These are phyloP conservation scores for Ianthella basta DNA, from an alignment of 37 sponge, comb jelly and placozoan species.

Conservation along the genomic window DNA sequence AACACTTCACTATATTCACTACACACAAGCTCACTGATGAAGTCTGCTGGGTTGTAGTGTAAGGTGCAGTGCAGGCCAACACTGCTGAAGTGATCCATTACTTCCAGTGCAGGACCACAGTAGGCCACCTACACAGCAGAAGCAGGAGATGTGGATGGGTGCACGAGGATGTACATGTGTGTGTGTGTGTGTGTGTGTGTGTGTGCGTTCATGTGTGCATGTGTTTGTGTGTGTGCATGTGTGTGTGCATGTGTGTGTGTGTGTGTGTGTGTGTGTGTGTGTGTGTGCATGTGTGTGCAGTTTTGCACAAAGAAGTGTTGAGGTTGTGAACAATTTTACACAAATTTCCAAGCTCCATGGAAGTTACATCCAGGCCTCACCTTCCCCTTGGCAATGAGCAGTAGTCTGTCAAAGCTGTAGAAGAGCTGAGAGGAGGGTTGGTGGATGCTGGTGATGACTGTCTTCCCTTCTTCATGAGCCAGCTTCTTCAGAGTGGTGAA, in stretches of 20 bases:
- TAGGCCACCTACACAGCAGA: conserved; percentile 62
- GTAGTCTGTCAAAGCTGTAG: conserved; percentile 74
- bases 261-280: conserved; percentile 20
- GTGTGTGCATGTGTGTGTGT: conserved; percentile 29
- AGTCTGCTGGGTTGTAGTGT: conserved; percentile 91
- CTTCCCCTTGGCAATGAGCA: conserved; percentile 79
- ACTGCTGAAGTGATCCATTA: conserved; percentile 49
- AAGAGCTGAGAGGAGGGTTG: conserved; percentile 87
- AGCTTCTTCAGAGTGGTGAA: conserved; percentile 50
- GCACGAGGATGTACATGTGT: background rate
- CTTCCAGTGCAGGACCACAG: conserved; percentile 60
- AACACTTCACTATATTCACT: too few species aligned
- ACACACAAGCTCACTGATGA: conserved; percentile 51
- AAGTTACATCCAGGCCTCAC: background rate
- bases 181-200: background rate
- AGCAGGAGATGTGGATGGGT: background rate
- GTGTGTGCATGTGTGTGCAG: background rate
- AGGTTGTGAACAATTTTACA: background rate
- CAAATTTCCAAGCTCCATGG: background rate
- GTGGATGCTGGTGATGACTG: conserved; percentile 75
- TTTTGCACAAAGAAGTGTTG: background rate
- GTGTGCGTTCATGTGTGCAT: background rate
- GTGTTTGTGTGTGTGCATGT: too few species aligned
- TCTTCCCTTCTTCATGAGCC: conserved; percentile 55
- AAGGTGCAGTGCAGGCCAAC: conserved; percentile 66